Conservation (phyloP, 2,888 invertebrate species). For the Lasioglossum pauxillum region DNA sequence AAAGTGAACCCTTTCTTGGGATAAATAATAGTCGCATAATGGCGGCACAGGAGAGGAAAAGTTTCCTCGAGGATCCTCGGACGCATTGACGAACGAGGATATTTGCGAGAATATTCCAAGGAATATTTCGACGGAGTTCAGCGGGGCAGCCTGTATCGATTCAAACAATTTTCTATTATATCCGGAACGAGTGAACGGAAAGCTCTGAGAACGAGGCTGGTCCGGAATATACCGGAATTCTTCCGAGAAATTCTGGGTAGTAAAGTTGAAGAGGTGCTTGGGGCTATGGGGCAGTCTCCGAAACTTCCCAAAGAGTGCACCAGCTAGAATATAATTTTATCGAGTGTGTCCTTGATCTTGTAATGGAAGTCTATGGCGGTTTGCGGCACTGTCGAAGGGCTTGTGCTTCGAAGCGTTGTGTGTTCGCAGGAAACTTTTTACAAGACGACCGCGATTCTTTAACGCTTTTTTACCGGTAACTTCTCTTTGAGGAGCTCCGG, state of each 20-base stretch:
- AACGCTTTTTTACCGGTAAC: too few relatives aligned
- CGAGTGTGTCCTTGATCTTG: constrained; percentile 13
- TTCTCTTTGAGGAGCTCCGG: neutral
- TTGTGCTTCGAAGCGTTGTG: neutral
- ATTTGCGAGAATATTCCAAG: neutral
- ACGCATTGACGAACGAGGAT: neutral
- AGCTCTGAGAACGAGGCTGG: constrained; percentile 7
- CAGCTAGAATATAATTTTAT: neutral
- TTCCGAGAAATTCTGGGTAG: neutral
- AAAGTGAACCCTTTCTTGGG: neutral
- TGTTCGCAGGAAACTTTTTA: neutral
- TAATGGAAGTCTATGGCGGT: neutral
- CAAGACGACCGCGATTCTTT: too few relatives aligned
- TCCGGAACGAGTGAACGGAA: constrained; percentile 12
- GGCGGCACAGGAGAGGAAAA: constrained; percentile 24
- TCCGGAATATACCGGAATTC: neutral
- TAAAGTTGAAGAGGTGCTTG: neutral
- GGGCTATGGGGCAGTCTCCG: neutral
- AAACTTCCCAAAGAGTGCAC: neutral
- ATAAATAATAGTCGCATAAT: neutral
- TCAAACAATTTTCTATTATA: constrained; percentile 26
- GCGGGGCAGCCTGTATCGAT: constrained; percentile 14
- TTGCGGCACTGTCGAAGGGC: neutral
- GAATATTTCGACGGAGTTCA: neutral
- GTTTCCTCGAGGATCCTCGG: neutral